Base-by-base conservation (phyloP, 1,140 invertebrate genomes). In the Drosophila subobscura region DNA sequence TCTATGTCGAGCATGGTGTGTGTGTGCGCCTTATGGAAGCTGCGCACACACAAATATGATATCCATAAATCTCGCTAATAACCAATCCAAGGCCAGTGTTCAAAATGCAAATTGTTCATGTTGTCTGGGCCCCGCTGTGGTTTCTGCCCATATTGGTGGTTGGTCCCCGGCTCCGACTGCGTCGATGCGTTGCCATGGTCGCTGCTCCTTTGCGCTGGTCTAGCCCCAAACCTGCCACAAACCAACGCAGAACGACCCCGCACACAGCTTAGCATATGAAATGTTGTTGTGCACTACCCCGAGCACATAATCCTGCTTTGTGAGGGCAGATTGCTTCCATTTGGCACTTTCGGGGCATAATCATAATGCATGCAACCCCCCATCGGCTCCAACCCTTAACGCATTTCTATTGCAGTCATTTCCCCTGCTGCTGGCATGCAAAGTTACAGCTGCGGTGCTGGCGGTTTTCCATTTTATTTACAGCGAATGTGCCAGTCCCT, bases 81-180 rank as follows among this genome's bases (percentile, higher is more conserved):
- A 80, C 83, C 89, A 91, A 90, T 91, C 85, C 72, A 44, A 51
- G 65, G 51, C 45, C 54, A 56, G 65, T 75, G 71, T 50, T 81
- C 65, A 63, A 78, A 85, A 91, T 91, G 85, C 89, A 91, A 91
- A 91, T 91, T 91, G 88, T 70, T 74, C 71, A 73, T 75, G 63
- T 57, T 53, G 40, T 16, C 20, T 46, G 14, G 40, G n/a, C 55
- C n/a, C 44, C 29, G 56, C 33, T 4, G 61, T 65, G 71, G 77
- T 20, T 20, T 20, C 58, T 66, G 56, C 71, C 74, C 57, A 64
- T 65, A 46, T 74, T 74, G 68, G 65, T 72, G 79, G 65, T 84
- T 83, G 68, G 58, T 10, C 29, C 7, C 25, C 1, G 25, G 1
- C 25, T 6, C 25, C 29, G 29, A 33, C 33, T 37, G 33, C 33